Conservation (phyloP, 2,888 invertebrate genomes). For the Andrena trimmerana region DNA sequence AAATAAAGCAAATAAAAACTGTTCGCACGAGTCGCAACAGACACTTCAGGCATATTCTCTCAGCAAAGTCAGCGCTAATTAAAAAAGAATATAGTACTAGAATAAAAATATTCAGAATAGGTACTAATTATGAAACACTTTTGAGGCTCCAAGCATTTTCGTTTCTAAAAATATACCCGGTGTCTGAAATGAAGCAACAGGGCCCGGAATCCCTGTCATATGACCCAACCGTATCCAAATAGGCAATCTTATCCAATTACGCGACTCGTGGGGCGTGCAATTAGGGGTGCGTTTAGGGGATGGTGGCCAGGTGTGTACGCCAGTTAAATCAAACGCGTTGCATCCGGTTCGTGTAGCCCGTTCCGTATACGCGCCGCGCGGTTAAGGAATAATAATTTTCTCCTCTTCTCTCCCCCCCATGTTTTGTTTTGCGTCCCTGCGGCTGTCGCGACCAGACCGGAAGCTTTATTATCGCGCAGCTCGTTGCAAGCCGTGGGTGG, state of each 20-base stretch:
- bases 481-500: constrained; percentile 64
- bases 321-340: constrained; percentile 59
- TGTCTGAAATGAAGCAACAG: not conserved
- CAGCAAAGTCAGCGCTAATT: too few species aligned
- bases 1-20: too few species aligned
- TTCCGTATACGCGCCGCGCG: constrained; percentile 55
- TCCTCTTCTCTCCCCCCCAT: constrained; percentile 54
- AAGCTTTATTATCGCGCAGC: constrained; percentile 73
- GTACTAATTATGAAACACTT: too few species aligned
- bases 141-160: too few species aligned
- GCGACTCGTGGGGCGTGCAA: constrained; percentile 23
- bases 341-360: constrained; percentile 55
- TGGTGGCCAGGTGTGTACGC: constrained; percentile 53
- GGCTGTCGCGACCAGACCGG: constrained; percentile 72
- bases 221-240: not conserved
- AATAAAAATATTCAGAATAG: too few species aligned
- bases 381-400: constrained; percentile 67
- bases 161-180: too few species aligned
- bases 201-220: not conserved
- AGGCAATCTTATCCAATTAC: not conserved
- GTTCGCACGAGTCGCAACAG: too few species aligned
- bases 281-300: constrained; percentile 43
- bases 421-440: constrained; percentile 67
- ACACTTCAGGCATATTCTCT: too few species aligned
- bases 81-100: too few species aligned